These are phyloP conservation scores for Dione vanillae DNA, from an alignment of 2,888 invertebrate genomes.

Conservation along the genomic window DNA sequence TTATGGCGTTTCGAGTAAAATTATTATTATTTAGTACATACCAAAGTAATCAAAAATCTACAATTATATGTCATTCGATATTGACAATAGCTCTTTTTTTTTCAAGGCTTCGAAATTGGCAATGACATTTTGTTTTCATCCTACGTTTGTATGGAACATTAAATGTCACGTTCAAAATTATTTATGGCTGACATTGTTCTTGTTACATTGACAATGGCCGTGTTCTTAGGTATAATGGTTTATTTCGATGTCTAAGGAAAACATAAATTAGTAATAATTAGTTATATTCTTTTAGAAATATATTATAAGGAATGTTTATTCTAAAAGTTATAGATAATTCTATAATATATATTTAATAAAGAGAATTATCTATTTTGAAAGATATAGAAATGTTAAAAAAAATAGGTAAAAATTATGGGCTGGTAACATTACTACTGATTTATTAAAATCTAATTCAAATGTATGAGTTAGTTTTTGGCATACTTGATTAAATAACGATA, in stretches of 20 bases:
- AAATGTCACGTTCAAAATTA: conserved; percentile 10
- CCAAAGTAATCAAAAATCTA: too few species aligned
- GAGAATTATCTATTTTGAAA: too few species aligned
- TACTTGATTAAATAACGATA: too few species aligned
- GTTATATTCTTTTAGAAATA: background rate
- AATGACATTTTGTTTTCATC: conserved; percentile 10
- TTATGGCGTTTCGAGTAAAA: too few species aligned
- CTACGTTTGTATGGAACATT: conserved; percentile 4
- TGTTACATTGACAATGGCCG: background rate
- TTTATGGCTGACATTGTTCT: conserved; percentile 3
- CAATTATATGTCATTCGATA: conserved; percentile 8
- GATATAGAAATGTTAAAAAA: too few species aligned
- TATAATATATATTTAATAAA: too few species aligned
- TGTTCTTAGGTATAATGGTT: background rate
- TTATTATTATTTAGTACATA: too few species aligned
- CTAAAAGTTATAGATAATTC: too few species aligned
- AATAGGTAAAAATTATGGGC: too few species aligned
- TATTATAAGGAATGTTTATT: background rate
- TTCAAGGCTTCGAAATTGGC: background rate
- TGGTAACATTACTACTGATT: too few species aligned
- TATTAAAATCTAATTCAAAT: too few species aligned
- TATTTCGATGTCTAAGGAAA: background rate
- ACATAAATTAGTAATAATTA: conserved; percentile 5
- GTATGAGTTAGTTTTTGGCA: too few species aligned
- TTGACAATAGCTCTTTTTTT: conserved; percentile 8